Percentiles rank a stretch among this genome's conserved stretches.
phyloP scores from a whole-genome alignment of 2,888 invertebrate genomes.

The Eristalinus sepulchralis region DNA sequence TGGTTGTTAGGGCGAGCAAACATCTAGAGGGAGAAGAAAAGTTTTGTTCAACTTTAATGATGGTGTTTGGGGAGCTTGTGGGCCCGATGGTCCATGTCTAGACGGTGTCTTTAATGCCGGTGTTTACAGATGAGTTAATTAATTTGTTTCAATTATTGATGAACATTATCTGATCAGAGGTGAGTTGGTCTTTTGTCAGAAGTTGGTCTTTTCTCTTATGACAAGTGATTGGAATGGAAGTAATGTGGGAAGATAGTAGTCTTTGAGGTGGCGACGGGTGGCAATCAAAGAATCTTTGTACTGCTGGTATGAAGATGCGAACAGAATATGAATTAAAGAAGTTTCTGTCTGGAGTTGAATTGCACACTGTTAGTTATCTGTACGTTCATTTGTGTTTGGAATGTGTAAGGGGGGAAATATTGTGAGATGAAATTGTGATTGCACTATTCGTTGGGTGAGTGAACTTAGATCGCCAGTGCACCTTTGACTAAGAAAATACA shows the following conservation, averaged over 20 bases:
- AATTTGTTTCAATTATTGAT: conserved; percentile 43
- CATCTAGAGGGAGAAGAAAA: background rate
- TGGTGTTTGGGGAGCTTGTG: conserved; percentile 3
- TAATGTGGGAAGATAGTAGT: background rate
- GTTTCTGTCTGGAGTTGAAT: background rate
- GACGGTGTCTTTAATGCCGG: background rate
- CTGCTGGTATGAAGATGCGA: background rate
- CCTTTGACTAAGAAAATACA: too few relatives aligned
- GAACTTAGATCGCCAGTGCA: too few relatives aligned
- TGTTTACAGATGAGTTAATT: conserved; percentile 46
- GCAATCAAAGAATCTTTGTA: background rate
- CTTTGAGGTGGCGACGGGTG: background rate
- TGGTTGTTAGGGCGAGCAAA: background rate
- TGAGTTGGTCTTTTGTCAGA: background rate
- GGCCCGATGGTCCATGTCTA: background rate
- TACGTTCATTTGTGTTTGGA: too few relatives aligned
- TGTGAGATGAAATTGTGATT: background rate
- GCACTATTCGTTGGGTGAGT: too few relatives aligned
- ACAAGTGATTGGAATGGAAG: background rate
- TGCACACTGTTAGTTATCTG: background rate
- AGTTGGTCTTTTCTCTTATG: background rate
- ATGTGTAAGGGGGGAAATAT: background rate
- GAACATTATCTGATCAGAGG: conserved; percentile 37
- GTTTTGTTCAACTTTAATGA: background rate
- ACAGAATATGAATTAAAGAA: background rate